phyloP scores from a whole-genome alignment of 30 jellyfish, hydroid and myxozoan genomes.

The Cassiopea xamachana region DNA sequence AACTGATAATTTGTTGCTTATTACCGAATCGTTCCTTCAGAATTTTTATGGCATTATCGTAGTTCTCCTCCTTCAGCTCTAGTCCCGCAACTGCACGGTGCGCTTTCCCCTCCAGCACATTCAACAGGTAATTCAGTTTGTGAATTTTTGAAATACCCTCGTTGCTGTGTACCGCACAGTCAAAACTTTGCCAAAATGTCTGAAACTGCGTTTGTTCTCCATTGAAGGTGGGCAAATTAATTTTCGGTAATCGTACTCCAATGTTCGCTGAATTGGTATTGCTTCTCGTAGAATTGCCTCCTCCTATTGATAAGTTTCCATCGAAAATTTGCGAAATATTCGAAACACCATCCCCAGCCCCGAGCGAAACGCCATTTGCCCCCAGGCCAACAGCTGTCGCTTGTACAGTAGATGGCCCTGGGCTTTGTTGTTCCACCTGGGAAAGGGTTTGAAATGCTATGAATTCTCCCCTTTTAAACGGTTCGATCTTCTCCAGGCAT shows the following conservation, averaged over 20 bases:
- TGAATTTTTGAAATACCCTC: neutral
- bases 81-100: neutral
- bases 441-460: neutral
- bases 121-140: neutral
- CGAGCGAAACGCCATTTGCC: neutral
- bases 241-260: neutral
- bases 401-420: neutral
- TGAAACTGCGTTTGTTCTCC: neutral
- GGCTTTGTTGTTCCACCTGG: neutral
- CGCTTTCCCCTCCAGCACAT: neutral
- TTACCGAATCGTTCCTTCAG: conserved; percentile 15
- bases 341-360: neutral
- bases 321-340: neutral
- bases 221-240: neutral
- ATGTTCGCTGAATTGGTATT: neutral
- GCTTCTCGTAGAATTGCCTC: neutral
- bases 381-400: neutral
- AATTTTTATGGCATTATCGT: conserved; percentile 8
- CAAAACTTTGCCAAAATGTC: neutral
- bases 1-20: conserved; percentile 1
- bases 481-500: neutral
- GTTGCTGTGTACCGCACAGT: neutral
- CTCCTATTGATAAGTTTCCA: neutral
- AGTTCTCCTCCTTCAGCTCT: neutral
- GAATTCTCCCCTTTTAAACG: neutral